Evolutionary conservation across 1,140 invertebrate genomes (phyloP).

Genomic region (Apocrypta bakeri): DNA sequence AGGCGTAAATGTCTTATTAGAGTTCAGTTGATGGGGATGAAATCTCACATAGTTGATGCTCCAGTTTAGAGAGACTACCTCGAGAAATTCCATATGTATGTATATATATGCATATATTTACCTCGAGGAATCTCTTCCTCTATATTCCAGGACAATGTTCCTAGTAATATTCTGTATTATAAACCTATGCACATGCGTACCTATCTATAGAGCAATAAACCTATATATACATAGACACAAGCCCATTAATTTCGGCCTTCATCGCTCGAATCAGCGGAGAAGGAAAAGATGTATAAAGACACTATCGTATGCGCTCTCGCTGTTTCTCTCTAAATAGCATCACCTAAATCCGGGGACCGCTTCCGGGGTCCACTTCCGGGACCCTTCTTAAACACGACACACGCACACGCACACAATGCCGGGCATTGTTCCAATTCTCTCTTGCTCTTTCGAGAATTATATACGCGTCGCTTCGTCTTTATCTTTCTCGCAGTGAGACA

Average conservation of each 20-base stretch:
- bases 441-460: background rate
- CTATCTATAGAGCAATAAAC: too few species aligned
- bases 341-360: conserved; percentile 15
- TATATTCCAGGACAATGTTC: background rate
- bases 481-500: background rate
- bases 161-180: too few species aligned
- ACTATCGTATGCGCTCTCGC: too few species aligned
- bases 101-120: background rate
- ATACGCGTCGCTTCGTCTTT: background rate
- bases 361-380: conserved; percentile 9
- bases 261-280: background rate
- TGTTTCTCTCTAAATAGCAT: too few species aligned
- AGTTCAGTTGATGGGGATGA: background rate
- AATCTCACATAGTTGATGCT: background rate
- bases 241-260: background rate
- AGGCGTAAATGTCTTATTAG: conserved; percentile 18
- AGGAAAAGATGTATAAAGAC: too few species aligned
- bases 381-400: conserved; percentile 12
- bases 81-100: background rate
- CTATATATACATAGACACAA: too few species aligned
- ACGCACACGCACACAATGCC: conserved; percentile 18
- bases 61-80: background rate
- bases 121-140: too few species aligned
- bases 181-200: too few species aligned
- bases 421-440: background rate